Evolutionary conservation across 2,888 invertebrate species (phyloP).

Genomic region (Phymatocera aterrima): DNA sequence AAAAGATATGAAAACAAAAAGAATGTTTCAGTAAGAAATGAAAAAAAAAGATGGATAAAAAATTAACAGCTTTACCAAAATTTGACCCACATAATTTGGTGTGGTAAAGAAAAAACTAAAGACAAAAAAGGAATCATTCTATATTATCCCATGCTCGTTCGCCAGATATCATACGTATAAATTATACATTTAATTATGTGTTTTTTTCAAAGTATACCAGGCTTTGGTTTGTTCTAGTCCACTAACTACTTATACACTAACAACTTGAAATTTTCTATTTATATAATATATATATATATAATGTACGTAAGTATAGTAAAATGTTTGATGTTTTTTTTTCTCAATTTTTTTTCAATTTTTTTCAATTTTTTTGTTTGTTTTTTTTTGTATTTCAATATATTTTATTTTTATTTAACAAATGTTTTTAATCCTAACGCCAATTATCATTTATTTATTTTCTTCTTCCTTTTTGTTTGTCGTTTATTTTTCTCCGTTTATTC

Average conservation of each 20-base stretch:
- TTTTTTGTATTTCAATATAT: slow-evolving; percentile 50
- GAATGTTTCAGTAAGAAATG: background rate
- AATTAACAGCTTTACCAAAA: too few species aligned
- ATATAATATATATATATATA: too few species aligned
- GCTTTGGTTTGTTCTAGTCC: slow-evolving; percentile 42
- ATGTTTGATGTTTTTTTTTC: slow-evolving; percentile 52
- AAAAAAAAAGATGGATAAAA: background rate
- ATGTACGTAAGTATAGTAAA: slow-evolving; percentile 12
- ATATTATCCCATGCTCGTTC: background rate
- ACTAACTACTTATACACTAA: slow-evolving; percentile 40
- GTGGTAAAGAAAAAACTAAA: background rate
- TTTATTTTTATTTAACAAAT: slow-evolving; percentile 50
- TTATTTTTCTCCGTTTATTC: slow-evolving; percentile 44
- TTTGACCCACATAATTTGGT: too few species aligned
- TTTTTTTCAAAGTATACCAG: slow-evolving; percentile 51
- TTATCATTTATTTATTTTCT: too few species aligned
- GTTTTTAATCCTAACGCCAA: slow-evolving; percentile 31
- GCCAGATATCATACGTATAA: slow-evolving; percentile 30
- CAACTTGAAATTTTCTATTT: slow-evolving; percentile 29
- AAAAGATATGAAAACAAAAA: background rate
- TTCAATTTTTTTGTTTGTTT: slow-evolving; percentile 50
- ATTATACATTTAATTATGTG: slow-evolving; percentile 40
- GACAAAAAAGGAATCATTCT: background rate
- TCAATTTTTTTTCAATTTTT: slow-evolving; percentile 50
- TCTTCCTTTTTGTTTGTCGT: slow-evolving; percentile 36